Conservation (phyloP, 1,140 invertebrate species). For the Cryptotermes secundus region DNA sequence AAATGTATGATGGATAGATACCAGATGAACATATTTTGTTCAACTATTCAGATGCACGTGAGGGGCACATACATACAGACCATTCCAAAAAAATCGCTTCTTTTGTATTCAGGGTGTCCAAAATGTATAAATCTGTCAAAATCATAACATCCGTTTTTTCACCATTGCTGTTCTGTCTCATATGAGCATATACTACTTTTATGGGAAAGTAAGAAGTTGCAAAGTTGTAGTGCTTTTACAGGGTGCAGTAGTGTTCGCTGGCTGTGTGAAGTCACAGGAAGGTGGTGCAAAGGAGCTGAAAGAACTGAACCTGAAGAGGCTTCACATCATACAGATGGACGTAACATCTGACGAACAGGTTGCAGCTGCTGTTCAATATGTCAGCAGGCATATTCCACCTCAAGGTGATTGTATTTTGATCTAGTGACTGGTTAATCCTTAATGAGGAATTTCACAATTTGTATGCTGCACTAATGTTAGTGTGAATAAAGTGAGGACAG, state of each 20-base stretch:
- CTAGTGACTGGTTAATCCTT: neutral
- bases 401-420: neutral
- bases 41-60: too few relatives aligned
- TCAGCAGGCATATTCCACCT: conserved; percentile 25
- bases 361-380: conserved; percentile 37
- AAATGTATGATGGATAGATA: too few relatives aligned
- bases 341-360: conserved; percentile 31
- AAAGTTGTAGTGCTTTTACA: conserved; percentile 38
- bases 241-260: conserved; percentile 78
- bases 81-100: too few relatives aligned
- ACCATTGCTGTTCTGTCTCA: too few relatives aligned
- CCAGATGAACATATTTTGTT: too few relatives aligned
- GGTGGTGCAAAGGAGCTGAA: conserved; percentile 69
- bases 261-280: conserved; percentile 47
- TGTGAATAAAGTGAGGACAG: neutral
- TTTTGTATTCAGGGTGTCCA: too few relatives aligned
- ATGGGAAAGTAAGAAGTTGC: too few relatives aligned
- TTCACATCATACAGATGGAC: conserved; percentile 30
- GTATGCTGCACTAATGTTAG: neutral
- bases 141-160: too few relatives aligned
- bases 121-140: too few relatives aligned
- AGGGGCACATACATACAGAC: too few relatives aligned
- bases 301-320: conserved; percentile 43
- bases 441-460: neutral
- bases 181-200: too few relatives aligned